These are phyloP conservation scores for Gymnothorax reevesii DNA, from an alignment of 2,797 vertebrate species.

Conservation along the genomic window DNA sequence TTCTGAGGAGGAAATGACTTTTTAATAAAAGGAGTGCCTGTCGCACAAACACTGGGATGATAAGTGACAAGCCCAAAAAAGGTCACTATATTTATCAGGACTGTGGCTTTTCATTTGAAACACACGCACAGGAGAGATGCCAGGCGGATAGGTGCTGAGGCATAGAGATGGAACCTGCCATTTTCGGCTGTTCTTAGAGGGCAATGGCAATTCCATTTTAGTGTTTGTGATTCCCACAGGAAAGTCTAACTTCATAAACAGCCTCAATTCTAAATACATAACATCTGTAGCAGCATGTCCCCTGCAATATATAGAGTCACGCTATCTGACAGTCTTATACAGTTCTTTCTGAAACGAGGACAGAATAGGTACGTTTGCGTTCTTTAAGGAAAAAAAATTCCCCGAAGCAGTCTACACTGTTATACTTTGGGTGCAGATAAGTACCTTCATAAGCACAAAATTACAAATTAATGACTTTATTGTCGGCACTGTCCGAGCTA, in stretches of 20 bases:
- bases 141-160: background rate
- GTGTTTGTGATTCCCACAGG: background rate
- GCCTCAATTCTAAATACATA: background rate
- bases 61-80: background rate
- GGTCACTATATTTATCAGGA: background rate
- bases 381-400: too few species aligned
- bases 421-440: too few species aligned
- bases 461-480: too few species aligned
- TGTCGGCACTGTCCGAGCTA: too few species aligned
- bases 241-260: background rate
- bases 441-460: too few species aligned
- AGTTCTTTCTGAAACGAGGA: background rate
- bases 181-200: background rate
- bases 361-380: too few species aligned
- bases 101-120: background rate
- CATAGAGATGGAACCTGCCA: background rate
- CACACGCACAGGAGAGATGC: background rate
- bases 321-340: background rate
- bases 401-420: too few species aligned
- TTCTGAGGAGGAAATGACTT: background rate
- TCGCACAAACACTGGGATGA: background rate
- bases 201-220: background rate
- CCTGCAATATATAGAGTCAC: background rate
- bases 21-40: background rate
- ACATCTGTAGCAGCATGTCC: background rate